Base-by-base conservation (phyloP, 2,113 vertebrate species). In the Strigops habroptila region DNA sequence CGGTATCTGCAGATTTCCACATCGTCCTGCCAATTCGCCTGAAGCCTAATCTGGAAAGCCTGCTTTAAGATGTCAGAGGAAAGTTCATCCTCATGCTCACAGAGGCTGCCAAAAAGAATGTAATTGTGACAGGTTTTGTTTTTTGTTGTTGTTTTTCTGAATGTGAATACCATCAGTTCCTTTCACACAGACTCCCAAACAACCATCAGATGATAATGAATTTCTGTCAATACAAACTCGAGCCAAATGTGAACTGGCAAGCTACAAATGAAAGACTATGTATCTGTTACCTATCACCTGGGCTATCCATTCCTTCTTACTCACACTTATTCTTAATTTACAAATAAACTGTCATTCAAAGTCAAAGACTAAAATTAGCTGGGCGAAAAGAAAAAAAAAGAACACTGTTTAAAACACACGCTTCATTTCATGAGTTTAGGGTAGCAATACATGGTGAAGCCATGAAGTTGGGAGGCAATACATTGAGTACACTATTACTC, bases 141-240 rank as follows among this genome's bases (percentile, higher is more conserved):
- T 91, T 94, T 97, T 97, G 95, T 95, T 97, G 91, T 93, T 97
- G 93, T 95, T 96, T 96, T 95, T 92, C 49, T 96, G 65, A 84
- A 92, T 76, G 83, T 82, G 92, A 95, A 96, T 92, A 93, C 88
- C 93, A 97, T 96, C 96, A 89, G 91, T 85, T 97, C 95, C 69
- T 94, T 96, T 96, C 94, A 97, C 91, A 97, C 82, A 97, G 94
- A 63, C 87, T 96, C 91, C 86, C 86, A 96, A 96, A 93, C 93
- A 96, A 82, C 88, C 92, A 96, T 96, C 96, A 94, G 90, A 97
- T 93, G 95, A 97, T 96, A 96, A 97, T 97, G 96, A 94, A 95
- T 93, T 94, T 97, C 93, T 93, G 93, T 97, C 96, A 96, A 96
- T 96, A 96, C 62, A 93, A 77, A 95, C 24, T 23, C 4, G 7